These are phyloP conservation scores for Peromyscus polionotus DNA, from an alignment of 2,113 vertebrate species.

Conservation along the genomic window DNA sequence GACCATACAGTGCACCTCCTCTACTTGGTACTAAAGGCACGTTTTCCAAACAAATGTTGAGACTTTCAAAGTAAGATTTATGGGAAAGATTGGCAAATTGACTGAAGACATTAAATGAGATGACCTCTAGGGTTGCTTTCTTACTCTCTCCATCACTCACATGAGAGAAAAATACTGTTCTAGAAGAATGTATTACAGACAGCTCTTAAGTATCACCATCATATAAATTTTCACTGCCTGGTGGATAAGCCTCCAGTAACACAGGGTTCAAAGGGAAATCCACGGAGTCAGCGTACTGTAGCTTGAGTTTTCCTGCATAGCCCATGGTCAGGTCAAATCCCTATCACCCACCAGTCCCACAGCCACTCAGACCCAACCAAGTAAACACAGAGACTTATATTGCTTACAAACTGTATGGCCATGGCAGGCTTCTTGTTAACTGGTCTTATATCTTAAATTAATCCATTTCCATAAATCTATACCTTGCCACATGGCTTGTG, in stretches of 20 bases:
- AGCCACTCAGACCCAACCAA: no score
- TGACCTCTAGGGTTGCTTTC: slow-evolving; percentile 61
- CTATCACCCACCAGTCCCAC: no score
- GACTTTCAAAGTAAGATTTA: slow-evolving; percentile 63
- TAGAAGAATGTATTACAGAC: slow-evolving; percentile 23
- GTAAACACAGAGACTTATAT: no score
- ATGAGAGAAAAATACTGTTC: slow-evolving; percentile 56
- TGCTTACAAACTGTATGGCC: no score
- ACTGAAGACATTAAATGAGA: slow-evolving; percentile 48
- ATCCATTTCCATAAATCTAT: no score
- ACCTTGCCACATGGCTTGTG: no score
- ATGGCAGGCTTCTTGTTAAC: no score
- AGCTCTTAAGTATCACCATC: slow-evolving; percentile 39
- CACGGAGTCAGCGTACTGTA: not conserved
- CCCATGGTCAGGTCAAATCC: no score
- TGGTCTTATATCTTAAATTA: no score
- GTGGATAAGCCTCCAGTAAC: not conserved
- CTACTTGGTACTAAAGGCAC: slow-evolving; percentile 23
- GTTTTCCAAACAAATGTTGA: slow-evolving; percentile 68
- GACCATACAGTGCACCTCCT: slow-evolving; percentile 3
- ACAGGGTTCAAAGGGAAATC: not conserved
- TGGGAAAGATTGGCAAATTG: slow-evolving; percentile 48
- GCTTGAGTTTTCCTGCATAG: no score
- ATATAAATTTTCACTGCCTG: not conserved
- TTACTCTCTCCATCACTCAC: slow-evolving; percentile 28